Evolutionary conservation across 1,140 invertebrate species (phyloP), one percentile per base, ranked within the genome.

Genomic region (Physella acuta): DNA sequence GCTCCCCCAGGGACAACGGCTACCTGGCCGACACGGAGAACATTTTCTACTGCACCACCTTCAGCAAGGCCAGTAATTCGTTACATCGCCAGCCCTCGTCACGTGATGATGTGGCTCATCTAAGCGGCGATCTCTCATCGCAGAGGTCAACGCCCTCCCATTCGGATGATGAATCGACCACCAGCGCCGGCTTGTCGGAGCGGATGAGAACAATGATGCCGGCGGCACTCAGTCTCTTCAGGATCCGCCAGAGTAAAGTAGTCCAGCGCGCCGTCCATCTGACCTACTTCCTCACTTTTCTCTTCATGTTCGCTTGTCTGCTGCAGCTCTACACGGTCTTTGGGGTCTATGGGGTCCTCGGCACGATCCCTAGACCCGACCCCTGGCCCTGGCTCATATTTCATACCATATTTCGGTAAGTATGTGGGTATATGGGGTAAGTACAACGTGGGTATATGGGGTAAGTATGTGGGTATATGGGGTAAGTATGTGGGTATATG

Each of bases 311-410:
- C 31, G 72, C 68, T n/a, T 67, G 62, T 53, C 68, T 73, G 16
- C 36, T 73, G 24, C 72, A 73, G 36, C 64, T 73, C 2, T 73
- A 73, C 51, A 70, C 72, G 2, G 68, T 71, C 17, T 71, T 73
- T 34, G 72, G 72, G 5, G 68, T 70, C 17, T 73, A 73, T 49
- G 72, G 72, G 3, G 68, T 73, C 14, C 39, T 73, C 3, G 59
- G 30, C 16, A 56, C 63, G 16, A 60, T 44, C 20, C 52, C 30
- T 30, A 56, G 58, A 24, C 72, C 72, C 1, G 68, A 70, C 17
- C 72, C 72, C 11, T 73, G 72, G 72, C 72, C 72, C 1, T 73
- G 72, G 72, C 59, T 70, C 16, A 68, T 60, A 11, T 71, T 73
- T 33, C 72, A 73, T 30, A 56, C 68, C 14, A 64, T 73, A 17